Conservation (phyloP, 2,113 vertebrate species). For the Prietella phreatophila region DNA sequence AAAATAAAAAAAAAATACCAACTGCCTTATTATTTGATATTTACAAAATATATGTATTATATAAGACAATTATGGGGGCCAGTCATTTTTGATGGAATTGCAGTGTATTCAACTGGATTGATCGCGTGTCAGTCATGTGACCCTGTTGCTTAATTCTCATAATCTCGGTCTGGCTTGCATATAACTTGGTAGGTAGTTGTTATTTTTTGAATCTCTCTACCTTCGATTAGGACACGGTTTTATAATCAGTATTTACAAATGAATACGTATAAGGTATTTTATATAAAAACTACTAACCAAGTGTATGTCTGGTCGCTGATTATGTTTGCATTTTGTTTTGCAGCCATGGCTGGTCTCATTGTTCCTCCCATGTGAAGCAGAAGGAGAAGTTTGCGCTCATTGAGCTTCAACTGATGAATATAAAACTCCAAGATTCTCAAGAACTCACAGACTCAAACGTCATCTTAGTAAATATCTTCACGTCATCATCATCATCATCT, state of each 20-base stretch:
- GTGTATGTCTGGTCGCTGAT: no score
- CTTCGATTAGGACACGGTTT: neutral
- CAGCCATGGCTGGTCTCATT: slow-evolving; percentile 82
- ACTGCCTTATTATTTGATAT: neutral
- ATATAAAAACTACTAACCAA: neutral
- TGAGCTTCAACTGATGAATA: slow-evolving; percentile 21
- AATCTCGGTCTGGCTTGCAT: neutral
- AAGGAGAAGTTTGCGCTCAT: neutral
- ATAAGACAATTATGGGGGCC: neutral
- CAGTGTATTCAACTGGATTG: neutral
- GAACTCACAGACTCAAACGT: slow-evolving; percentile 48
- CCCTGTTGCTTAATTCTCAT: neutral
- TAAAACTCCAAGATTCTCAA: slow-evolving; percentile 28
- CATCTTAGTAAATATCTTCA: slow-evolving; percentile 45
- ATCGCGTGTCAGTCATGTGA: neutral
- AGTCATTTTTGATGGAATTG: neutral
- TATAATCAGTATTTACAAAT: neutral
- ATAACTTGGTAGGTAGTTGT: neutral
- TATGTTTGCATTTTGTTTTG: slow-evolving; percentile 42
- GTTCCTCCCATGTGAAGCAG: slow-evolving; percentile 78
- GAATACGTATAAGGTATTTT: neutral
- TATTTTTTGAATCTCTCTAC: no score
- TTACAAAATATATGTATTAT: neutral
- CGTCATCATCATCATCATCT: slow-evolving; percentile 10
- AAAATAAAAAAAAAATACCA: no score